Evolutionary conservation across 2,797 vertebrate species (phyloP).

Genomic region (Xenopus petersii): DNA sequence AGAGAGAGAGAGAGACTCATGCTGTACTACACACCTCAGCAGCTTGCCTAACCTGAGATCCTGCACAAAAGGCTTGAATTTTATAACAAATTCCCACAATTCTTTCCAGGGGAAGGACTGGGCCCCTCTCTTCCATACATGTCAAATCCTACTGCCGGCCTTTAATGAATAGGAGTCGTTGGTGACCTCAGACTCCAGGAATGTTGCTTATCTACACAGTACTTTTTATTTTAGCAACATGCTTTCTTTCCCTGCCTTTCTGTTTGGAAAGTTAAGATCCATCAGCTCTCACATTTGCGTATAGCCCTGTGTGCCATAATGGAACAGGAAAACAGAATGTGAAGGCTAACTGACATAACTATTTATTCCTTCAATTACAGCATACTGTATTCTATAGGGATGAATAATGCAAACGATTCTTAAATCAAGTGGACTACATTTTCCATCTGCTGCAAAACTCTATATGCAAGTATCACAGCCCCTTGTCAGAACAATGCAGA

Average conservation of each 20-base stretch:
- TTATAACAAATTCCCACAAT: constrained; percentile 61
- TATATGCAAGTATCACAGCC: no score
- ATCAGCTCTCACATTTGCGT: neutral
- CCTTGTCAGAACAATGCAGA: no score
- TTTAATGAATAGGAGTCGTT: constrained; percentile 86
- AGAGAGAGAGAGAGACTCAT: constrained; percentile 44
- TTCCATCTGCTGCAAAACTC: no score
- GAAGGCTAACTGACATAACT: no score
- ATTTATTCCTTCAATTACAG: no score
- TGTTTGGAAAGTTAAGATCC: neutral
- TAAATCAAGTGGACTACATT: no score
- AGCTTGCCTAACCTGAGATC: constrained; percentile 52
- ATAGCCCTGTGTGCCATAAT: neutral
- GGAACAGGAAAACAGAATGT: no score
- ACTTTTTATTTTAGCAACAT: constrained; percentile 70
- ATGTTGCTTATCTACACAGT: constrained; percentile 90
- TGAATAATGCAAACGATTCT: no score
- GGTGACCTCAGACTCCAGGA: constrained; percentile 92
- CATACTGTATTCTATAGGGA: no score
- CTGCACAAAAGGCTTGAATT: constrained; percentile 57
- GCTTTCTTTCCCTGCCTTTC: constrained; percentile 51
- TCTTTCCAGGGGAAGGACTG: constrained; percentile 71
- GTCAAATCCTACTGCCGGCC: constrained; percentile 65
- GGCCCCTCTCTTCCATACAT: constrained; percentile 70
- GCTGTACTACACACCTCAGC: constrained; percentile 45